Conservation (phyloP, 2,797 vertebrate genomes). For the Mycteria americana region DNA sequence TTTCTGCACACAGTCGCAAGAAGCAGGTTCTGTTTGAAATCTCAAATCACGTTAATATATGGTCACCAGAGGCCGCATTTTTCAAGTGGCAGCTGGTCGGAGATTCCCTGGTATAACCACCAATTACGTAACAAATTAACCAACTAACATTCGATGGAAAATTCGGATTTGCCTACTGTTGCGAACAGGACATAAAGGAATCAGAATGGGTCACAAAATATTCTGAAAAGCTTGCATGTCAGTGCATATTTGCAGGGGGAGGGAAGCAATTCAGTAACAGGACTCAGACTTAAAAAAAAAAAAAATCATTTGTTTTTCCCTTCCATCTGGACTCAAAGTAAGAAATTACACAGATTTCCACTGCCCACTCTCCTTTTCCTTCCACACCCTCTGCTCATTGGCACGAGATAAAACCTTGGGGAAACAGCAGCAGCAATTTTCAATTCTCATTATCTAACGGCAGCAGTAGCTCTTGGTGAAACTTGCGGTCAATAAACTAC, state of each 20-base stretch:
- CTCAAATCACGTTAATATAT: background rate
- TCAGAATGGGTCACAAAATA: background rate
- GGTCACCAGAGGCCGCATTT: background rate
- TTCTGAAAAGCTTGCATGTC: background rate
- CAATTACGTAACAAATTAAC: background rate
- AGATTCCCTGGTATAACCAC: background rate
- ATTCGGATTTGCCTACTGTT: background rate
- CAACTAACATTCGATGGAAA: background rate
- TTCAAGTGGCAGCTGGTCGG: background rate
- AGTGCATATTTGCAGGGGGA: background rate
- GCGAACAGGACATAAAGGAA: background rate
- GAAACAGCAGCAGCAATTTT: conserved; percentile 63
- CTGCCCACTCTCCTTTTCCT: background rate
- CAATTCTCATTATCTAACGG: conserved; percentile 65
- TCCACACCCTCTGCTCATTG: background rate
- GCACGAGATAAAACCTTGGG: conserved; percentile 45
- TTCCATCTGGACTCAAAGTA: conserved; percentile 1
- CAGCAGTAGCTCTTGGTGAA: conserved; percentile 65
- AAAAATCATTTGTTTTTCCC: background rate
- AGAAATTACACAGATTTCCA: conserved; percentile 19
- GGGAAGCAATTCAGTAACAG: background rate
- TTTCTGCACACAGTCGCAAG: background rate
- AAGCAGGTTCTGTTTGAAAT: background rate
- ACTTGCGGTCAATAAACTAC: conserved; percentile 67
- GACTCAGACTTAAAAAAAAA: background rate